These are phyloP conservation scores for Crax fasciolata DNA, from an alignment of 2,797 vertebrate genomes.

Conservation along the genomic window DNA sequence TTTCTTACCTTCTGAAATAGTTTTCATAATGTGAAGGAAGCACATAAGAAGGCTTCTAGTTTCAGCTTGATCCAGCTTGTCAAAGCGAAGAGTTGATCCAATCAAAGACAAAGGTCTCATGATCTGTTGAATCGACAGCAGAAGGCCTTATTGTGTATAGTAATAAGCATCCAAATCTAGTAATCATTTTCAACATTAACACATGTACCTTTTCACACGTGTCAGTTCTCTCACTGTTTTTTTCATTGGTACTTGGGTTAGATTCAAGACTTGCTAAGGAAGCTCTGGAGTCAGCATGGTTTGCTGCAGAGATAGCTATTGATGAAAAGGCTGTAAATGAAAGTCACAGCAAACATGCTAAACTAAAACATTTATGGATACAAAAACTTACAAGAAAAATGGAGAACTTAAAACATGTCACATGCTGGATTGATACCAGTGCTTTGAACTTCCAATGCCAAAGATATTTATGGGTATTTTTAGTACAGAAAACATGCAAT, in stretches of 20 bases:
- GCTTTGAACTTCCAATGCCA: constrained; percentile 17
- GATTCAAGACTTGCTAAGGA: constrained; percentile 98
- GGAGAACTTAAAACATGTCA: constrained; percentile 56
- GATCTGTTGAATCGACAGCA: constrained; percentile 85
- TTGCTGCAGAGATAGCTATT: constrained; percentile 94
- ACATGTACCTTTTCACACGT: constrained; percentile 94
- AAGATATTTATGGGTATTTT: constrained; percentile 7
- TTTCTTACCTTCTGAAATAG: constrained; percentile 93
- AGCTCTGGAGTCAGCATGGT: constrained; percentile 95
- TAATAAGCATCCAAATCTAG: neutral
- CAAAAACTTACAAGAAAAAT: constrained; percentile 56
- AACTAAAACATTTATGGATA: constrained; percentile 79
- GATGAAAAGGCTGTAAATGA: constrained; percentile 94
- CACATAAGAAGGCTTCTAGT: constrained; percentile 96
- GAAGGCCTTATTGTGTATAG: neutral
- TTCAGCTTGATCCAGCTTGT: constrained; percentile 98
- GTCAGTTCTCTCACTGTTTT: constrained; percentile 95
- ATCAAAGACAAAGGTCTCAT: constrained; percentile 95
- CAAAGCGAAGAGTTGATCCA: constrained; percentile 95
- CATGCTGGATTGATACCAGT: constrained; percentile 24
- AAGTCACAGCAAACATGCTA: constrained; percentile 83
- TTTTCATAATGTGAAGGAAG: constrained; percentile 99
- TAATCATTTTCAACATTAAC: neutral
- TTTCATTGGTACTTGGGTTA: constrained; percentile 95
- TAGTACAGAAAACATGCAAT: constrained; percentile 34